Base-by-base conservation (phyloP, 2,797 vertebrate genomes). In the Pagetopsis macropterus region DNA sequence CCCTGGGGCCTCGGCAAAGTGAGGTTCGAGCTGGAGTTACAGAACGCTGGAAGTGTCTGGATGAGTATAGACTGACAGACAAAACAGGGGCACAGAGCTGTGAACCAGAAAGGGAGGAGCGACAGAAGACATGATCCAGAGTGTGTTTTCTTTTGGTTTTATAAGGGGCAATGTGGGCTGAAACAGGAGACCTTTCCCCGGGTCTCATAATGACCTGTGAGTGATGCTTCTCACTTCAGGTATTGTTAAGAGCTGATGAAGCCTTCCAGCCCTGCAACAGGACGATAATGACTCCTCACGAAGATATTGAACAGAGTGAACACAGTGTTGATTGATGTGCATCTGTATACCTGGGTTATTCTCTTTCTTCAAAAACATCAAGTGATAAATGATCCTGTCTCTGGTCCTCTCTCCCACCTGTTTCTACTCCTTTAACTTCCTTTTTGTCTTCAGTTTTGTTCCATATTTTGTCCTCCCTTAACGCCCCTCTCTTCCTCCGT, bases 1-100 rank as follows among this genome's bases (percentile, higher is more conserved):
- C 89, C 87, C 75, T 51, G 65, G 83, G 88, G 89, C 72, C 52
- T 77, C 12, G 1, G 67, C 9, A 8, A n/a, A 68, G 76, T 54
- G 41, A 75, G 65, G 64, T 66, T 69, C 49, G 59, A 63, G 60
- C 51, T 49, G 44, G 63, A 66, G 65, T 60, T 66, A 31, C 43
- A 68, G 57, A 79, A 48, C 16, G 9, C 70, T 82, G 65, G 59
- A 82, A 54, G 69, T 66, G 70, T 90, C 65, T 76, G 69, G 69
- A 82, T 84, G 70, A 83, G 55, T 64, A 23, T 21, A 48, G 74
- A 57, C 69, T 54, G 65, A 82, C 23, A 48, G 72, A 64, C 31
- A 51, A 70, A 59, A 55, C 23, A 65, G 41, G 19, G 14, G 4
- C 23, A 63, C 40, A 77, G 56, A 74, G 27, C 70, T 77, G 65